Percentiles rank a stretch among this genome's conserved stretches.
phyloP scores from a whole-genome alignment of 2,797 vertebrate species.

The Danio aesculapii region DNA sequence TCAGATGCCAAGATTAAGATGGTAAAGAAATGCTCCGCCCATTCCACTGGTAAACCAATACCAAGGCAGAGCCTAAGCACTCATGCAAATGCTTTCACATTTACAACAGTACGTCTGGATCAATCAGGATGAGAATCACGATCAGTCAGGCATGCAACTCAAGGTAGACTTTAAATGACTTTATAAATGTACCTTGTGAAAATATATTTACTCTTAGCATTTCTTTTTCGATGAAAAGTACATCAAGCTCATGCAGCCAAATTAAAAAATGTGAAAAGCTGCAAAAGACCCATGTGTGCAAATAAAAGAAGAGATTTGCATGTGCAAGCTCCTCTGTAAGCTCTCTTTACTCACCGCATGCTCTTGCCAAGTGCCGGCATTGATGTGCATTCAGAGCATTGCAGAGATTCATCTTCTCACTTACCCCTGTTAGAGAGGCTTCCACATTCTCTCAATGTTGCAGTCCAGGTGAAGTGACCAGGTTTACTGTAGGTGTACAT shows the following conservation, averaged over 20 bases:
- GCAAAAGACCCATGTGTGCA: background rate
- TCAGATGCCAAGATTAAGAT: conserved; percentile 14
- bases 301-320: conserved; percentile 19
- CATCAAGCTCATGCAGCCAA: conserved; percentile 1
- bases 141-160: background rate
- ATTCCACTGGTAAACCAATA: background rate
- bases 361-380: conserved; percentile 31
- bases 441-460: conserved; percentile 41
- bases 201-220: too few species aligned
- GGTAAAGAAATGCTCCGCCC: background rate
- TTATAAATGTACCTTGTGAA: background rate
- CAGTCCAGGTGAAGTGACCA: conserved; percentile 57
- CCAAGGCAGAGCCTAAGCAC: background rate
- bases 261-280: background rate
- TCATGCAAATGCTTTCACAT: background rate
- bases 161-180: background rate
- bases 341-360: conserved; percentile 33
- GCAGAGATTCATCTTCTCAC: conserved; percentile 25
- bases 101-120: background rate
- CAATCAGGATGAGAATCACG: background rate
- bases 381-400: conserved; percentile 39
- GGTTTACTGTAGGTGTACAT: conserved; percentile 54
- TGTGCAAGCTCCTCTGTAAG: conserved; percentile 15
- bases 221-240: background rate
- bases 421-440: conserved; percentile 43